A percentile compares a stretch with the other conserved stretches of the same genome.
Evolutionary conservation across 2,113 vertebrate species (phyloP).

Genomic region (Microcebus murinus): DNA sequence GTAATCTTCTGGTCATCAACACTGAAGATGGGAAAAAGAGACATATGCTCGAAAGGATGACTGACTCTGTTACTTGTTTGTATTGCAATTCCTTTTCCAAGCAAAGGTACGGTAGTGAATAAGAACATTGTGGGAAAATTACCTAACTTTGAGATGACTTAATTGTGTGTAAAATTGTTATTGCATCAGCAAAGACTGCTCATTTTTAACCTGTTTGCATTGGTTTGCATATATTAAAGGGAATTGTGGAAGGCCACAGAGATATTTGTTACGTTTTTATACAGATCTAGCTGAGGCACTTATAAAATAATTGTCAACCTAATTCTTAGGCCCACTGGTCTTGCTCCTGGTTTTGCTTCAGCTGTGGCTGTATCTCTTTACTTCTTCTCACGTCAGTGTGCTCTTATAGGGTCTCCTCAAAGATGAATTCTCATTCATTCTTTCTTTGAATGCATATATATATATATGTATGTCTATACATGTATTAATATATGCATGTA

Average conservation of each 20-base stretch:
- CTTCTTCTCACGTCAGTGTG: background rate
- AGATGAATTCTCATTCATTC: background rate
- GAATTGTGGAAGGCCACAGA: background rate
- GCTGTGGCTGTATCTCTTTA: rapidly evolving
- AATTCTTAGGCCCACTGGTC: background rate
- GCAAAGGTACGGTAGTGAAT: conserved; percentile 83
- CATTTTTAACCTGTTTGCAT: background rate
- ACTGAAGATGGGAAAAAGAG: conserved; percentile 83
- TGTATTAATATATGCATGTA: background rate
- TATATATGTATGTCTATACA: background rate
- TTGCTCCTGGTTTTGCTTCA: background rate
- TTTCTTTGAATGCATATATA: background rate
- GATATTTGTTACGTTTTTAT: background rate
- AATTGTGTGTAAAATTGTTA: background rate
- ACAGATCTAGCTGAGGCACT: background rate
- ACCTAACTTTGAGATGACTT: background rate
- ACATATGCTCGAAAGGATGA: conserved; percentile 90
- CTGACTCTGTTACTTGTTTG: conserved; percentile 94
- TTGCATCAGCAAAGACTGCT: background rate
- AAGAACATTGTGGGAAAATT: background rate
- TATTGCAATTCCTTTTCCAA: conserved; percentile 89
- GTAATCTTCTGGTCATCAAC: conserved; percentile 89
- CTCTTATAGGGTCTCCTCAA: background rate
- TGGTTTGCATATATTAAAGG: background rate
- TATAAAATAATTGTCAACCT: background rate